Base-by-base conservation (phyloP, 2,113 vertebrate genomes). In the Ceratotherium simum region DNA sequence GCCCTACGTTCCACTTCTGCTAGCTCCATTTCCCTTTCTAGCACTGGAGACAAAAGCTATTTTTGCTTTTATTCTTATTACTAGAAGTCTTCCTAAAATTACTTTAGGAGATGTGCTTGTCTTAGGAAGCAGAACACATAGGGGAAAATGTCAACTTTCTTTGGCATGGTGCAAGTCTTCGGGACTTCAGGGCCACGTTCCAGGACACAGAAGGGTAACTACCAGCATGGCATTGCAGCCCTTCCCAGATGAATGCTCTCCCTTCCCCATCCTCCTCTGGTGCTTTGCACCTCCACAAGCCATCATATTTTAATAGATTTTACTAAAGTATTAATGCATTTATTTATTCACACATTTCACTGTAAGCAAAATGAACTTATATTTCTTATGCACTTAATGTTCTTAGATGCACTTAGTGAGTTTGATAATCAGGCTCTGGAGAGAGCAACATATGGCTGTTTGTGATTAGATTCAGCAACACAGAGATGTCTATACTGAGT, bases 291-390 rank as follows among this genome's bases (percentile, higher is more conserved):
- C 54, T 80, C 60, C 65, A 78, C 13, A 67, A 89, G 20, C 18
- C n/a, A 86, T 39, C 20, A 17, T 39, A 92, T 76, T 82, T 83
- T 90, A 86, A 83, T 58, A 80, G 31, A 54, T 92, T 96, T 90
- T 88, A 90, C 72, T 86, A 56, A 91, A 75, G 69, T 20, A 31
- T 73, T 80, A 87, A 94, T 72, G 58, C 14, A 76, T 86, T 79
- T 86, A 78, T 58, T 54, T 92, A 94, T 72, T 80, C 70, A 88
- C 29, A 48, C 27, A 42, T 81, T 93, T 78, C 65, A 89, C 78
- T 65, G 46, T 60, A 91, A 82, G 31, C 8, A 96, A 97, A 93
- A 78, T 82, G 72, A 89, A 73, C 36, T 91, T 86, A 73, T 48
- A 5, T 54, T 54, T 54, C 51, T 54, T 54, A 54, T 54, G 51